Evolutionary conservation across 2,888 invertebrate species (phyloP).

Genomic region (Mayetiola destructor): DNA sequence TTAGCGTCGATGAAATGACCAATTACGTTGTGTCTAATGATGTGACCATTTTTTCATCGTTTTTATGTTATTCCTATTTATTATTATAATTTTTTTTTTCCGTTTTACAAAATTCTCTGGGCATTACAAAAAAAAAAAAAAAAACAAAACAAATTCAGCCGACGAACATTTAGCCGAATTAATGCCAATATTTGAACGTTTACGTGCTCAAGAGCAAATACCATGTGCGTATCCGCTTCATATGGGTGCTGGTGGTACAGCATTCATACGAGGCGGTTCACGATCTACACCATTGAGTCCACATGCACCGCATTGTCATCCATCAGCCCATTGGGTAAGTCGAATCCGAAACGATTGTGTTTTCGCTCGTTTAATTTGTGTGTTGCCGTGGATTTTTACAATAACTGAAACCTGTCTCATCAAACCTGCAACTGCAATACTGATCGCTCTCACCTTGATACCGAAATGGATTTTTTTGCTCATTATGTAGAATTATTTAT

Average conservation of each 20-base stretch:
- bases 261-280: constrained; percentile 47
- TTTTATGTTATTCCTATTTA: background rate
- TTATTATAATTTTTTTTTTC: background rate
- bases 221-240: constrained; percentile 84
- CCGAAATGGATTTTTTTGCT: too few relatives aligned
- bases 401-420: background rate
- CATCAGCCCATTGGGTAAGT: constrained; percentile 50
- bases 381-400: background rate
- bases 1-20: background rate
- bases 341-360: constrained; percentile 2
- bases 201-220: constrained; percentile 79
- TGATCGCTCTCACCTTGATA: too few relatives aligned
- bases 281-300: constrained; percentile 49
- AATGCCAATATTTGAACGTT: constrained; percentile 90
- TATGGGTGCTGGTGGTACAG: constrained; percentile 55
- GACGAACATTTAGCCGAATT: constrained; percentile 90
- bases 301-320: constrained; percentile 47
- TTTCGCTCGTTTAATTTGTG: background rate
- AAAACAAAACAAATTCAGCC: constrained; percentile 39
- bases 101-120: too few relatives aligned
- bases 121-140: too few relatives aligned
- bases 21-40: too few relatives aligned
- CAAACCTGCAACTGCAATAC: too few relatives aligned
- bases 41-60: background rate
- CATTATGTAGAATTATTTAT: too few relatives aligned